These are phyloP conservation scores for Oreochromis grahami DNA, from an alignment of 2,797 vertebrate genomes.

Conservation along the genomic window DNA sequence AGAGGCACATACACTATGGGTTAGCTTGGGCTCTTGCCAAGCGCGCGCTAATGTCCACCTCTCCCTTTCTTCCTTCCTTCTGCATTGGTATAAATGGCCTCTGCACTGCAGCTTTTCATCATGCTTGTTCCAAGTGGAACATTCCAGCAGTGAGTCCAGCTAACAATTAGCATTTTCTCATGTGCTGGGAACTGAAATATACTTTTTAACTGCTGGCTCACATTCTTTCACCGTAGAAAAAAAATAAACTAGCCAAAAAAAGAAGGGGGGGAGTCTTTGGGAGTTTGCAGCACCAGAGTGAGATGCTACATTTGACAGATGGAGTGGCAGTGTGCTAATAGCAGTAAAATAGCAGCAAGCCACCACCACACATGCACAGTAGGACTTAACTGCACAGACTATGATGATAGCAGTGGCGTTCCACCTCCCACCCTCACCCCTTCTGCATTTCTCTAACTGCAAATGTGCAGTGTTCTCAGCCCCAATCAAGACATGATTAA, in stretches of 20 bases:
- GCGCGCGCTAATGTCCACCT: constrained; percentile 52
- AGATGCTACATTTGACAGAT: constrained; percentile 50
- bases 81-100: constrained; percentile 46
- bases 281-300: constrained; percentile 20
- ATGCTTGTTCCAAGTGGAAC: constrained; percentile 24
- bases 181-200: neutral
- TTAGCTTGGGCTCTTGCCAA: constrained; percentile 51
- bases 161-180: constrained; percentile 32
- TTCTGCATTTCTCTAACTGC: neutral
- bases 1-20: constrained; percentile 44
- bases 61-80: constrained; percentile 43
- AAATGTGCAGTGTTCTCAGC: neutral
- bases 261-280: neutral
- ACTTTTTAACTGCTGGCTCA: neutral
- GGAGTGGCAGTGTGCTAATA: constrained; percentile 50
- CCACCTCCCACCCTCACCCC: neutral
- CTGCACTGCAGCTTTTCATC: constrained; percentile 44
- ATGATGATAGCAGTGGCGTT: neutral
- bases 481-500: neutral
- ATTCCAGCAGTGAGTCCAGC: constrained; percentile 30
- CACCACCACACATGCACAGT: neutral
- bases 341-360: constrained; percentile 41
- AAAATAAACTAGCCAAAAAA: neutral
- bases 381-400: constrained; percentile 1
- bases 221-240: neutral